Base-by-base conservation (phyloP, 2,888 invertebrate species). In the Nemapogon koenigi region DNA sequence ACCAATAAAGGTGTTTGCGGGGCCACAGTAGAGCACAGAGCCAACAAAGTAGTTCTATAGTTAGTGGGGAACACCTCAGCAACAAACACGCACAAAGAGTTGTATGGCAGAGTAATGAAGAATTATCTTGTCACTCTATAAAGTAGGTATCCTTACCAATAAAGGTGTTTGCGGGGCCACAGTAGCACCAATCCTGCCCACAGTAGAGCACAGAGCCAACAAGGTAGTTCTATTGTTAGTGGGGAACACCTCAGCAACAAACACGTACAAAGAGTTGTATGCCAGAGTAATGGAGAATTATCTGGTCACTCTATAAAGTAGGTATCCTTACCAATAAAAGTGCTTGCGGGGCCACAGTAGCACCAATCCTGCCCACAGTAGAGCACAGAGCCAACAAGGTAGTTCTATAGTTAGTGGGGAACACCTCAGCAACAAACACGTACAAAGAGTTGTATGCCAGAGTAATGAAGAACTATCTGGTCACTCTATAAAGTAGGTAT, bases 41-140 rank as follows among this genome's bases (percentile, higher is more conserved):
- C 85, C 47, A 87, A 65, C 31, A 86, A 53, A 0, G 85, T 84
- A 50, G 86, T 85, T 29, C 87, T 63, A 19, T 85, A 69, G 17
- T 75, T 83, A 0, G 87, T 88, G 0, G 87, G 87, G 52, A 87
- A 87, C 46, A 87, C 80, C 58, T 88, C 87, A 13, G 87, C 83
- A 1, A 86, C 86, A 53, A 85, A 83, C 37, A 87, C 81, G 52
- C 87, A 88, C 14, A 85, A 72, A 0, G 83, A 73, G 22, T 84
- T 83, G 53, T 87, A 88, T 0, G 87, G 81, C 3, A 83, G 78
- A 0, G 87, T 86, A 43, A 87, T 85, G 16, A 82, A 83, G 57
- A 83, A 85, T 64, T 87, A 87, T 1, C 87, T 87, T 1, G 82
- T 66, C 10, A 87, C n/a, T n/a, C n/a, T n/a, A n/a, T n/a, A n/a